phyloP scores from a whole-genome alignment of 2,113 vertebrate genomes.

The Sinocyclocheilus rhinocerous region DNA sequence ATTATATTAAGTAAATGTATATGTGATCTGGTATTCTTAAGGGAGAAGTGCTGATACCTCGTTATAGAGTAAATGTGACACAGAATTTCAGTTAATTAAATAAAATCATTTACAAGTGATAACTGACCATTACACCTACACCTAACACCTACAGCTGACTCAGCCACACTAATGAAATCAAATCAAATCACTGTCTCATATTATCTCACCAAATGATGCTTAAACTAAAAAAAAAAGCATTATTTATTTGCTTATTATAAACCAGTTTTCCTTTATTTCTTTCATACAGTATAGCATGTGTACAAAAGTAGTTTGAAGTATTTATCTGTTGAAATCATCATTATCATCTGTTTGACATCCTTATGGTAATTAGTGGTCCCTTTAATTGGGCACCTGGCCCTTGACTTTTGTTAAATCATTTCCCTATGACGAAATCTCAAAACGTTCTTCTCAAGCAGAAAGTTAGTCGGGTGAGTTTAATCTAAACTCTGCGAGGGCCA shows the following conservation, averaged over 20 bases:
- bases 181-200: neutral
- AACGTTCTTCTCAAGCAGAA: too few species aligned
- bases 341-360: neutral
- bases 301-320: too few species aligned
- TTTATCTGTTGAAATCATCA: neutral
- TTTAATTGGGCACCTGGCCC: neutral
- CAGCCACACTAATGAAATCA: too few species aligned
- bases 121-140: neutral
- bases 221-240: neutral
- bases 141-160: too few species aligned
- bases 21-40: too few species aligned
- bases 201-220: neutral
- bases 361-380: neutral
- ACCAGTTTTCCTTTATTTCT: too few species aligned
- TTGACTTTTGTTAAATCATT: neutral
- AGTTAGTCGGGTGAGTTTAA: too few species aligned
- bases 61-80: neutral
- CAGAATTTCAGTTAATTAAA: neutral
- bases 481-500: too few species aligned
- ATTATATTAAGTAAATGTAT: too few species aligned
- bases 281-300: too few species aligned
- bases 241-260: neutral
- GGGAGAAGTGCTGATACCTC: too few species aligned
- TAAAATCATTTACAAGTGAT: neutral
- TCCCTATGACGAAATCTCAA: too few species aligned